Evolutionary conservation across 37 sponge, comb jelly and placozoan species (phyloP).

Genomic region (Ephydatia muelleri): DNA sequence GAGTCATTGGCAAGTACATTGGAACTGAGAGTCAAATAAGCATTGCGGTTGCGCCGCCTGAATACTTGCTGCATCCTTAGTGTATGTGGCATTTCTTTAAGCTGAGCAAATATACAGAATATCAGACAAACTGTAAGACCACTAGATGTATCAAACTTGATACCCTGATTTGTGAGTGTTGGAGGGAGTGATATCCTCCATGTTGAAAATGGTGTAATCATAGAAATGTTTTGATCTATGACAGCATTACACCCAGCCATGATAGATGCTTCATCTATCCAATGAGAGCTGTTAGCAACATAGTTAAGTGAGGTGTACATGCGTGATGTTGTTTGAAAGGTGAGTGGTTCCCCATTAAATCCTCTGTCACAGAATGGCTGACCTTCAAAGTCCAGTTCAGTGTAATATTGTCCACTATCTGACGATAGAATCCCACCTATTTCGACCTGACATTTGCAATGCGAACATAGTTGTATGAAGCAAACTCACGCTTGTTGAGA

Average conservation of each 20-base stretch:
- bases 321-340: constrained; percentile 12
- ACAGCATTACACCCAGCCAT: not conserved
- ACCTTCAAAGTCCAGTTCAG: not conserved
- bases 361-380: constrained; percentile 5
- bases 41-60: too few relatives aligned
- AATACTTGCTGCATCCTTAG: too few relatives aligned
- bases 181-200: constrained; percentile 18
- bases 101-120: constrained; percentile 20
- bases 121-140: constrained; percentile 16
- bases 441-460: not conserved
- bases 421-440: constrained; percentile 7
- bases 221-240: not conserved
- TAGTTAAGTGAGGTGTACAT: not conserved
- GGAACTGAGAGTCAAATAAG: too few relatives aligned
- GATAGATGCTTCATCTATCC: not conserved
- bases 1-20: too few relatives aligned
- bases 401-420: constrained; percentile 1
- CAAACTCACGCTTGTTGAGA: too few relatives aligned
- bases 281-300: constrained; percentile 11
- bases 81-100: constrained; percentile 2
- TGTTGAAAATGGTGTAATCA: constrained; percentile 17
- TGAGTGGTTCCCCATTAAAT: not conserved
- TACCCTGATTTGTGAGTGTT: not conserved
- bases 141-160: constrained; percentile 14
- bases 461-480: too few relatives aligned